These are phyloP conservation scores for Phyllotreta cruciferae DNA, from an alignment of 2,888 invertebrate genomes.

Conservation along the genomic window DNA sequence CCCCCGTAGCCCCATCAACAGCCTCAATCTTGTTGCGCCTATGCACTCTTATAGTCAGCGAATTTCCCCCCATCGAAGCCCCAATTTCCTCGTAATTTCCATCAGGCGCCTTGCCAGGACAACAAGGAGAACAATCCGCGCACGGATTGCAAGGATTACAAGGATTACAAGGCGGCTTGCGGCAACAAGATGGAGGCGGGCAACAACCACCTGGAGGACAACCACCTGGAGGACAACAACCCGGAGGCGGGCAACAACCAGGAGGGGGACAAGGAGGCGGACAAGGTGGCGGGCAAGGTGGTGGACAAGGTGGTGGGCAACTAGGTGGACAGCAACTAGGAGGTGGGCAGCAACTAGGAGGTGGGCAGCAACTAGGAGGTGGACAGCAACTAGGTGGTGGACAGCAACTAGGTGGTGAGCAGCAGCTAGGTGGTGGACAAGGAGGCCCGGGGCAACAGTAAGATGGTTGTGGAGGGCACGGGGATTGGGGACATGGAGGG, in stretches of 20 bases:
- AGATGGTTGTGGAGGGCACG: not conserved
- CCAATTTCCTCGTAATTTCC: constrained; percentile 71
- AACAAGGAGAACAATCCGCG: constrained; percentile 14
- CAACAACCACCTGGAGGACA: not conserved
- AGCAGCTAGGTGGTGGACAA: constrained; percentile 10
- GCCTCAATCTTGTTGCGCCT: constrained; percentile 63
- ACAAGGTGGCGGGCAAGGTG: too few relatives aligned
- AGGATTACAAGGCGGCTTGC: too few relatives aligned
- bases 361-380: not conserved
- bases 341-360: constrained; percentile 1
- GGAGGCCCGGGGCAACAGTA: not conserved
- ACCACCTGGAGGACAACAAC: not conserved
- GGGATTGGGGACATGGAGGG: not conserved
- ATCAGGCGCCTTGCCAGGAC: constrained; percentile 10
- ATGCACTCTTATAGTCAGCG: constrained; percentile 70
- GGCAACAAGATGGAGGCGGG: not conserved
- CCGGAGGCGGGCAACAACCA: not conserved
- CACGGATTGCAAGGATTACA: constrained; percentile 20
- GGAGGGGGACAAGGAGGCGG: constrained; percentile 2
- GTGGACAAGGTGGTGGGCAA: constrained; percentile 14
- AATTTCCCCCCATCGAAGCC: constrained; percentile 70
- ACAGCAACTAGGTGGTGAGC: not conserved
- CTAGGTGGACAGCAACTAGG: not conserved
- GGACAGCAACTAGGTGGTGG: constrained; percentile 1
- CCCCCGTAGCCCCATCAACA: constrained; percentile 48